phyloP scores from a whole-genome alignment of 2,113 vertebrate species.

The Varanus salvator region DNA sequence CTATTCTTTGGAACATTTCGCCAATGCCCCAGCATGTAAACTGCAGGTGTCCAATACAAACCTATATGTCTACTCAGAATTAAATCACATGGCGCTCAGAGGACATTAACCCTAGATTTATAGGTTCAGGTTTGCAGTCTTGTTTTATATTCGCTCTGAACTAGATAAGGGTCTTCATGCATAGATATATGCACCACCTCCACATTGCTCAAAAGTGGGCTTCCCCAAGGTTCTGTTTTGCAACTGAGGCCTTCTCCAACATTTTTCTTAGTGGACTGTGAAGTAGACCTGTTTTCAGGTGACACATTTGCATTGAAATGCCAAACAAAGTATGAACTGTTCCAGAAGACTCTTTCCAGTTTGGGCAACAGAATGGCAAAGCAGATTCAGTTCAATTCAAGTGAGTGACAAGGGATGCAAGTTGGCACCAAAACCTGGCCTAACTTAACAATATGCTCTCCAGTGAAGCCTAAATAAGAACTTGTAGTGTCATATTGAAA shows the following conservation, averaged over 20 bases:
- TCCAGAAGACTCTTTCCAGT: not conserved
- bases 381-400: not conserved
- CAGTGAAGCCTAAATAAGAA: not conserved
- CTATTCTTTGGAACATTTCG: not conserved
- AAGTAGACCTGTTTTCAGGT: not conserved
- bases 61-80: not conserved
- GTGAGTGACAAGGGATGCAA: not conserved
- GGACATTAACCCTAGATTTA: not conserved
- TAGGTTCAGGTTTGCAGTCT: not conserved
- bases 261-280: not conserved
- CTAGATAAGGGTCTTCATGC: not conserved
- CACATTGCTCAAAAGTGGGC: not conserved
- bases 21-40: not conserved
- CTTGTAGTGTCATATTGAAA: not conserved
- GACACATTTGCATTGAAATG: not conserved
- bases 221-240: not conserved
- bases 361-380: not conserved
- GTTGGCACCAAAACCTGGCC: not conserved
- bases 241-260: not conserved
- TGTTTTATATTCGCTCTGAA: not conserved
- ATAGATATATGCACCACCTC: not conserved
- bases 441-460: not conserved
- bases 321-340: not conserved
- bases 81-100: too few species aligned
- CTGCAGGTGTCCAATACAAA: not conserved